Conservation (phyloP, 1,140 invertebrate species). For the Arctopsyche grandis region DNA sequence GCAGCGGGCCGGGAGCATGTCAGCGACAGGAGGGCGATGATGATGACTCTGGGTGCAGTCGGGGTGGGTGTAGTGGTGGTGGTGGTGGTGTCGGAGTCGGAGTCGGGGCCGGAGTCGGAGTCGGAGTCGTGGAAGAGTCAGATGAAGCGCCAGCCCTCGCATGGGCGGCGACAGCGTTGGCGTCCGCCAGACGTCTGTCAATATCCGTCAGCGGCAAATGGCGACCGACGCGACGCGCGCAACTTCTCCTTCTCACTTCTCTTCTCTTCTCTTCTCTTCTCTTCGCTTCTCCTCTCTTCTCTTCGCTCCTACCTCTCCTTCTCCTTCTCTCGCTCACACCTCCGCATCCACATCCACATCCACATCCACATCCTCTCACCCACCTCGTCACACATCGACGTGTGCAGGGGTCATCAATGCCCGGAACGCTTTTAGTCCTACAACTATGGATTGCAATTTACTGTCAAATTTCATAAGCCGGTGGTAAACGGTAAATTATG, state of each 20-base stretch:
- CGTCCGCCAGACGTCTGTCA: slow-evolving; percentile 55
- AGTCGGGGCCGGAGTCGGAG: no score
- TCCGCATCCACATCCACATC: background rate
- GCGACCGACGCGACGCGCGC: slow-evolving; percentile 40
- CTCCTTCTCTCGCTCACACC: slow-evolving; percentile 6
- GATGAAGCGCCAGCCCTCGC: background rate
- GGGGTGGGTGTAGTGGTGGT: no score
- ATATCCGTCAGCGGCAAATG: slow-evolving; percentile 54
- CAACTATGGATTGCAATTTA: no score
- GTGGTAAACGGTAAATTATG: no score
- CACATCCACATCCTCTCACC: background rate
- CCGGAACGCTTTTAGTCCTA: no score
- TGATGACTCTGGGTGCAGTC: no score
- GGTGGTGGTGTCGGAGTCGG: background rate
- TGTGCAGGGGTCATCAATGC: no score
- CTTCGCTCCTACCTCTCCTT: background rate
- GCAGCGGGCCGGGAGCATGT: background rate
- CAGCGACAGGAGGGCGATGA: background rate
- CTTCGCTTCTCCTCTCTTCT: background rate
- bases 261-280: slow-evolving; percentile 21
- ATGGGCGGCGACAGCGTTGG: slow-evolving; percentile 62
- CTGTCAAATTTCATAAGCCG: background rate
- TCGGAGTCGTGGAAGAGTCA: no score
- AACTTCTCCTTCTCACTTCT: no score
- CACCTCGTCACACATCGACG: no score